Base-by-base conservation (phyloP, 1,140 invertebrate genomes). In the Trichomalopsis sarcophagae region DNA sequence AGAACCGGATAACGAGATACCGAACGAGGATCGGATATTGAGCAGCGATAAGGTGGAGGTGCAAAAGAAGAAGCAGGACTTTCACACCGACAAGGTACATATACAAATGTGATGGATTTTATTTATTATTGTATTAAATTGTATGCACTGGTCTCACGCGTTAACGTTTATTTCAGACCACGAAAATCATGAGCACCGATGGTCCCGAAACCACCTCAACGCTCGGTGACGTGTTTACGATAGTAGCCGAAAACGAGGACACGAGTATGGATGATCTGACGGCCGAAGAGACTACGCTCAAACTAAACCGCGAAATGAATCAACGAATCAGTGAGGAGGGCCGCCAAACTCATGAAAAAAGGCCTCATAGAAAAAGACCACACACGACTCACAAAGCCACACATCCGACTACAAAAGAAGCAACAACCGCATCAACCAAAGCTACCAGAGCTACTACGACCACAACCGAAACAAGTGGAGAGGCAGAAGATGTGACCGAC, bases 1-100 rank as follows among this genome's bases (percentile, higher is more conserved):
- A 1, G 84, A 84, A 5, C 7, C 11, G 0, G 85, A 86, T 2
- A 89, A 84, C 30, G 87, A 88, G n/a, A 87, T 88, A 1, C 80
- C 86, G 5, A 77, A 79, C n/a, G 86, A 88, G 0, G 86, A 85
- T 50, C 79, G 76, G 10, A 86, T 83, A 44, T 30, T 36, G n/a
- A 5, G 36, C 0, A 17, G 50, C 7, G 40, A 68, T 10, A 75
- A 81, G 21, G 40, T 80, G 44, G 77, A 84, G n/a, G 0, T 33
- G 21, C 73, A 73, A 50, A 75, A 21, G 66, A 33, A 68, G 21
- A 1, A 50, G 21, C n/a, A 74, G n/a, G 33, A 75, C 2, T 21
- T 44, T 13, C 30, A n/a, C 2, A 21, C 76, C n/a, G 47, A 76
- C 21, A 77, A 81, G 66, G 75, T 82, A 68, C 55, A 62, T 33